phyloP scores from a whole-genome alignment of 2,888 invertebrate species.

The Lasioglossum zephyrum region DNA sequence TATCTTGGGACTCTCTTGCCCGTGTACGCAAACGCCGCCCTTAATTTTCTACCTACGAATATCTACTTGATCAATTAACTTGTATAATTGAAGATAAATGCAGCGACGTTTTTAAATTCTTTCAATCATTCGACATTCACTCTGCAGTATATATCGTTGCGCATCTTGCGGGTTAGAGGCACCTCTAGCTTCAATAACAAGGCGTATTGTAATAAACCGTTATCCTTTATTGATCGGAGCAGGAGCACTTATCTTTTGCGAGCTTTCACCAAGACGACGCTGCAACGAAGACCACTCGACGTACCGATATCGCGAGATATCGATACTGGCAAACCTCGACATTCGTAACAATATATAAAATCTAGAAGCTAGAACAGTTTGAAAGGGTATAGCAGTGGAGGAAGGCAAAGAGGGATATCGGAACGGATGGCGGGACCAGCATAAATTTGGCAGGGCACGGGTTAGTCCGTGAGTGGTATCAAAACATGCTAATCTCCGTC shows the following conservation, averaged over 20 bases:
- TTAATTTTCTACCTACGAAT: background rate
- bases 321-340: no score
- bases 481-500: constrained; percentile 72
- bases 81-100: background rate
- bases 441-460: constrained; percentile 64
- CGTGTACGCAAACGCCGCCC: background rate
- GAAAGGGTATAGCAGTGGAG: background rate
- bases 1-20: background rate
- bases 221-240: no score
- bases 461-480: constrained; percentile 65
- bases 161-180: no score
- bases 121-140: background rate
- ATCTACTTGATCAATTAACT: background rate
- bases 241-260: no score
- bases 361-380: background rate
- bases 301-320: no score
- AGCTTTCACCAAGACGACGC: no score
- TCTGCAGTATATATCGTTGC: no score
- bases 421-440: constrained; percentile 54
- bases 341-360: no score
- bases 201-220: no score
- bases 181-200: no score
- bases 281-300: no score
- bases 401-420: constrained; percentile 1
- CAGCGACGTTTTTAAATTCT: background rate